A percentile compares a stretch with the other conserved stretches of the same genome.
Conservation (phyloP, 2,888 invertebrate genomes). For the Pogonocherus hispidulus region DNA sequence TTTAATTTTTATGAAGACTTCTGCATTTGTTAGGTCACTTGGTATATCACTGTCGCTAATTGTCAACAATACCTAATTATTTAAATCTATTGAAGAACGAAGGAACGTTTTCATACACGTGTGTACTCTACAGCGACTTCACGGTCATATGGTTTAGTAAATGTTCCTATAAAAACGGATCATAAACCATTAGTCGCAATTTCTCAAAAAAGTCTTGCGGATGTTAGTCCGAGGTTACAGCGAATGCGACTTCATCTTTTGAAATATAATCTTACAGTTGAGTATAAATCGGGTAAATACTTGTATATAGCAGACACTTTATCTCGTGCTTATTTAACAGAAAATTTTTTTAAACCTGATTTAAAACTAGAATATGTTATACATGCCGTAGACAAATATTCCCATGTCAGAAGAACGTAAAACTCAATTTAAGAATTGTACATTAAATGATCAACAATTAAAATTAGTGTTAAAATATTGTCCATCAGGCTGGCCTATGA, state of each 20-base stretch:
- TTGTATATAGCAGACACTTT: slow-evolving; percentile 18
- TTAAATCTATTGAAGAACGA: no score
- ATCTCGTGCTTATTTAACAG: not conserved
- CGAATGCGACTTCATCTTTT: slow-evolving; percentile 6
- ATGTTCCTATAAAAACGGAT: slow-evolving; percentile 2
- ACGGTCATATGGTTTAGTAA: slow-evolving; percentile 29
- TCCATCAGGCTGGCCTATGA: not conserved
- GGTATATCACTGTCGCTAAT: no score
- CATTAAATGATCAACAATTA: not conserved
- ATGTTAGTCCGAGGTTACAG: not conserved
- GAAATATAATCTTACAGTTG: not conserved
- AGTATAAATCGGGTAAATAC: slow-evolving; percentile 11
- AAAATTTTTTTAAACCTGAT: not conserved
- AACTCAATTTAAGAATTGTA: not conserved
- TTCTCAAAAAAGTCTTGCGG: not conserved
- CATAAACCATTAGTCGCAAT: slow-evolving; percentile 15
- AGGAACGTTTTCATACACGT: no score
- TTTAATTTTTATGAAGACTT: no score
- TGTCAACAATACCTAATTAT: no score
- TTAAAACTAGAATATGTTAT: not conserved
- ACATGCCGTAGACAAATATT: not conserved
- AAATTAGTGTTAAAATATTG: not conserved
- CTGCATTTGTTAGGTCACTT: no score
- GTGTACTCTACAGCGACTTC: no score
- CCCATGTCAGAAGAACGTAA: slow-evolving; percentile 3